Evolutionary conservation across 2,797 vertebrate genomes (phyloP).

Genomic region (Poeciliopsis presidionis): DNA sequence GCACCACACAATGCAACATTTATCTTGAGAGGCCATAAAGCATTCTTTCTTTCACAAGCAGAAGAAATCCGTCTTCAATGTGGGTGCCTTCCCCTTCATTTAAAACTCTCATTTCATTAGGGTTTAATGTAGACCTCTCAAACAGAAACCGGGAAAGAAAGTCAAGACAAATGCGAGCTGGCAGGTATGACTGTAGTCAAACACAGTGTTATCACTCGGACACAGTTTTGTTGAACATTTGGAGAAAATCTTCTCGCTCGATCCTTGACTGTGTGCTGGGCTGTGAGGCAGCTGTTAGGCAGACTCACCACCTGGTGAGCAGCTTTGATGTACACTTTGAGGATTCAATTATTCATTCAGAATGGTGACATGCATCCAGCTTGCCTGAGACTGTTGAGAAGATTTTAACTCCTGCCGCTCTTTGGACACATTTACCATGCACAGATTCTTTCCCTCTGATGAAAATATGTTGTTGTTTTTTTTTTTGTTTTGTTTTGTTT

Average conservation of each 20-base stretch:
- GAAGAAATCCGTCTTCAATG: slow-evolving; percentile 41
- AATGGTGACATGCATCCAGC: slow-evolving; percentile 83
- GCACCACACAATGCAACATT: slow-evolving; percentile 35
- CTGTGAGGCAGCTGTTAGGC: slow-evolving; percentile 83
- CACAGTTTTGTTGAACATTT: slow-evolving; percentile 94
- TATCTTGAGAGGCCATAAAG: slow-evolving; percentile 36
- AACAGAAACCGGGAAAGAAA: slow-evolving; percentile 55
- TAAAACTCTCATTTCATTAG: slow-evolving; percentile 59
- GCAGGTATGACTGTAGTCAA: slow-evolving; percentile 78
- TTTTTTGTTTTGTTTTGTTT: too few species aligned
- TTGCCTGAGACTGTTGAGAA: slow-evolving; percentile 74
- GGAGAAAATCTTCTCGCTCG: slow-evolving; percentile 90
- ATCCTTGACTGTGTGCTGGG: slow-evolving; percentile 91
- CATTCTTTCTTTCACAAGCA: slow-evolving; percentile 44
- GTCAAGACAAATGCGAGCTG: slow-evolving; percentile 62
- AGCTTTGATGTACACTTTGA: slow-evolving; percentile 96
- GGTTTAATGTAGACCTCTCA: slow-evolving; percentile 56
- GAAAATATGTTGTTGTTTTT: slow-evolving; percentile 82
- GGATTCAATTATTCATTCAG: slow-evolving; percentile 97
- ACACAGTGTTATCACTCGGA: slow-evolving; percentile 90
- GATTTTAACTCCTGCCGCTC: slow-evolving; percentile 90
- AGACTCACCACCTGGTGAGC: slow-evolving; percentile 89
- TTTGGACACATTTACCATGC: slow-evolving; percentile 86
- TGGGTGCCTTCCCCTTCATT: slow-evolving; percentile 53
- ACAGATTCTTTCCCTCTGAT: slow-evolving; percentile 85